These are phyloP conservation scores for Argyra leucocephala DNA, from an alignment of 2,888 invertebrate species.

Conservation along the genomic window DNA sequence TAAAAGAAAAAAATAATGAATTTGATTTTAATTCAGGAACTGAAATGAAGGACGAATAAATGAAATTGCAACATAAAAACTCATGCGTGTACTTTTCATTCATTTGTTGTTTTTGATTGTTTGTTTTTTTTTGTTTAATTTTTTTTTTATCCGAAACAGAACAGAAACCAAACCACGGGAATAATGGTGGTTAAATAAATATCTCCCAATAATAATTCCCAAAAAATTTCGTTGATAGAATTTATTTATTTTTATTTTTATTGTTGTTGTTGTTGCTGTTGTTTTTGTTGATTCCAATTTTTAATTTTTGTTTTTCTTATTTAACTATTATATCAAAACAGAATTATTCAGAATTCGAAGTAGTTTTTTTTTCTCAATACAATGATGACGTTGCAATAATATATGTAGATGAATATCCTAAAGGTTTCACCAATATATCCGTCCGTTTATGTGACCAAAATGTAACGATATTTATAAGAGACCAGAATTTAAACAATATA, in stretches of 20 bases:
- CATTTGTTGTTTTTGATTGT: neutral
- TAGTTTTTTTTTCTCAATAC: neutral
- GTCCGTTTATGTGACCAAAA: neutral
- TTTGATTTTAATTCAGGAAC: too few relatives aligned
- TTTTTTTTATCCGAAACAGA: neutral
- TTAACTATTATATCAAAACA: neutral
- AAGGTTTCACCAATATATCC: slow-evolving; percentile 1
- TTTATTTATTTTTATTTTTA: neutral
- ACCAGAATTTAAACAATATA: too few relatives aligned
- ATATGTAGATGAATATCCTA: neutral
- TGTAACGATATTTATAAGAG: neutral
- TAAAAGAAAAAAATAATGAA: too few relatives aligned
- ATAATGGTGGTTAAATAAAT: neutral
- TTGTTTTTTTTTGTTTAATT: too few relatives aligned
- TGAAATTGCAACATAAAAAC: neutral
- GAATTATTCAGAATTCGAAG: neutral
- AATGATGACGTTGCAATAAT: neutral
- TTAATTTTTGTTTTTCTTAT: neutral
- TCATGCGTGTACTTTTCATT: neutral
- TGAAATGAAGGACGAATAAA: neutral
- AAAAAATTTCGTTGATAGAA: slow-evolving; percentile 1
- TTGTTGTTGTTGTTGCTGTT: neutral
- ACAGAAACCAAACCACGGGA: slow-evolving; percentile 1
- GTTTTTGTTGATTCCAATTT: neutral
- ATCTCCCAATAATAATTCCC: neutral